Percentiles rank a stretch among this genome's conserved stretches.
phyloP scores from a whole-genome alignment of 2,888 invertebrate species.

The Parnassius orleans region DNA sequence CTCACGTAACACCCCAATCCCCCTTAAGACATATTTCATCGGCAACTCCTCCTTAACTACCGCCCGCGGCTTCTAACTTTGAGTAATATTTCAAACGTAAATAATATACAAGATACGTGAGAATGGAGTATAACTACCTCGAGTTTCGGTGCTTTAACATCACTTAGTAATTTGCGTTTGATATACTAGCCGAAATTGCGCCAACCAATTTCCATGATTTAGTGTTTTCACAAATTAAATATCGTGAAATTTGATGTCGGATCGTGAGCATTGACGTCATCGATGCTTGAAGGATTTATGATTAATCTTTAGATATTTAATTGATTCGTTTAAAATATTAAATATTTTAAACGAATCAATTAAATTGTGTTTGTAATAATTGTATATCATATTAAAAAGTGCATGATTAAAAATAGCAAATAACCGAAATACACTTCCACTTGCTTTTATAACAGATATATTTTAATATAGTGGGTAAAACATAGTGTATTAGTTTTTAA shows the following conservation, averaged over 20 bases:
- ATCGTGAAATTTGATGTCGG: conserved; percentile 15
- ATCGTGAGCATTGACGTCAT: conserved; percentile 1
- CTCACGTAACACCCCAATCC: conserved; percentile 43
- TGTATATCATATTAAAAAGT: too few species aligned
- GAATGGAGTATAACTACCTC: conserved; percentile 28
- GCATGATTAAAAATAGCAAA: too few species aligned
- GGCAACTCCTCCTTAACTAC: conserved; percentile 70
- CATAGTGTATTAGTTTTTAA: too few species aligned
- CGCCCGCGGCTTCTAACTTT: conserved; percentile 61
- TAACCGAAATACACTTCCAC: too few species aligned
- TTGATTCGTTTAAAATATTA: too few species aligned
- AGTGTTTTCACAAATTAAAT: conserved; percentile 20
- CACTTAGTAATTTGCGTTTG: conserved; percentile 25
- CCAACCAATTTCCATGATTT: conserved; percentile 18
- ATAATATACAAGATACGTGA: conserved; percentile 69
- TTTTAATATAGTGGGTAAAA: too few species aligned
- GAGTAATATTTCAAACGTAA: conserved; percentile 70
- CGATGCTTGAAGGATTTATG: neutral
- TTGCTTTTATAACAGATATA: too few species aligned
- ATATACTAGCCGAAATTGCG: conserved; percentile 23
- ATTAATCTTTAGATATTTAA: neutral
- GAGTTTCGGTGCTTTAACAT: conserved; percentile 22
- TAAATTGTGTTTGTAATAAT: too few species aligned
- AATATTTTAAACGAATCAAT: too few species aligned
- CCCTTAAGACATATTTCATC: conserved; percentile 77